Base-by-base conservation (phyloP, 2,113 vertebrate species). In the Varanus salvator region DNA sequence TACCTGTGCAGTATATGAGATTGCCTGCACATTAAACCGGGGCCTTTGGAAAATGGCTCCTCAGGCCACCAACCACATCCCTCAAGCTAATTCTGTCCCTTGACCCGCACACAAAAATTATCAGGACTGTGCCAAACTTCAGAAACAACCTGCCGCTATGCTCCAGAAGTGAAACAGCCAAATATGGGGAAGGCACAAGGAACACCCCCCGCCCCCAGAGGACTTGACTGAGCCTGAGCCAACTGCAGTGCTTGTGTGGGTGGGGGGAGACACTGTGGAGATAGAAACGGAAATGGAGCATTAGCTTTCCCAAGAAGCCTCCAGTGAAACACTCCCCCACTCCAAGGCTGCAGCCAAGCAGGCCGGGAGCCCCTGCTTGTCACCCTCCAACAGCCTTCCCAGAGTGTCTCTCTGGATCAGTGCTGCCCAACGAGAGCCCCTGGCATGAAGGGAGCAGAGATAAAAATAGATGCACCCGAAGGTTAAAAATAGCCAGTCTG, bases 151-250 rank as follows among this genome's bases (percentile, higher is more conserved):
- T 85, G 60, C 60, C 7, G 27, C 38, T 78, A 71, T 48, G 38
- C 81, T 89, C 72, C 88, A 77, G 81, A 85, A 90, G 60, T 80
- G 83, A 90, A 69, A 80, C 85, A 31, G 64, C 88, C 88, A 90
- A 90, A 90, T 85, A 90, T 85, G 88, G 88, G 60, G 82, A 85
- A 85, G 80, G 60, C n/a, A 34, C 75, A 84, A 71, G 64, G 75
- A 90, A 66, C 72, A 57, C 50, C 31, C 60, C 34, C 60, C 77
- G 57, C n/a, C 72, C 11, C 25, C 83, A 80, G 78, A 44, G 88
- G 34, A 69, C 34, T 52, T 27, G 17, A 27, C 80, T 21, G 27
- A 85, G 60, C 34, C 64, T 29, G 75, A 57, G n/a, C 54, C 52
- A 31, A n/a, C n/a, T 34, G 19, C 11, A 57, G 11, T n/a, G 38